Evolutionary conservation across 2,113 vertebrate genomes (phyloP), one percentile per base, ranked within the genome.

Genomic region (Abramis brama): DNA sequence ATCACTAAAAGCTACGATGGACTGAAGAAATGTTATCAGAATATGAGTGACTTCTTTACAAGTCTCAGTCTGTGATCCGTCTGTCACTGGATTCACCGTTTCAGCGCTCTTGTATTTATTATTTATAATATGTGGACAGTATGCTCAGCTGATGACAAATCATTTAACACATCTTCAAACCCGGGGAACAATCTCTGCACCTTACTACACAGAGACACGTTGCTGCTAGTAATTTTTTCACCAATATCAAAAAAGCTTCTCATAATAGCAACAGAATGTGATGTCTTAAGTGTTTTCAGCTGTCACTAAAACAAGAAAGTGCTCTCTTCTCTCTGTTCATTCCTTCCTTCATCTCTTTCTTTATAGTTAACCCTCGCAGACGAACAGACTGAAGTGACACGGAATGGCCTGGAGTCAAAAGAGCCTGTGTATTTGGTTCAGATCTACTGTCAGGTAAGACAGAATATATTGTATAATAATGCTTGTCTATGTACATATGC

Each of bases 351-450:
- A 27, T 45, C 82, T 92, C 45, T 90, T 57, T 82, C 43, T 78
- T 87, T 90, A 3, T 90, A 99, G 98, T 94, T 99, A 88, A 96
- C 97, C 23, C 97, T 99, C n/a, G 97, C 96, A 1, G 98, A 99
- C 87, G 98, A 99, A 86, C 97, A 98, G 92, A 97, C 94, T 77
- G 97, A 99, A 93, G 91, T 96, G 85, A 97, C 94, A 0, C 96
- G 96, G 82, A 99, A 99, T 85, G 96, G 98, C 94, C 96, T 96
- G 77, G 98, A 99, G 78, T 96, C 97, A 15, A 99, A 97, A 93
- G 98, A 99, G 39, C 95, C 98, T 91, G 97, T 99, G 91, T 99
- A 99, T 94, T 95, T 99, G 82, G 97, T 99, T 33, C 97, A 99
- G 89, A 96, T 99, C 90, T 97, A 96, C 85, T 99, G 98, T 93